Base-by-base conservation (phyloP, 2,797 vertebrate genomes). In the Tamandua tetradactyla region DNA sequence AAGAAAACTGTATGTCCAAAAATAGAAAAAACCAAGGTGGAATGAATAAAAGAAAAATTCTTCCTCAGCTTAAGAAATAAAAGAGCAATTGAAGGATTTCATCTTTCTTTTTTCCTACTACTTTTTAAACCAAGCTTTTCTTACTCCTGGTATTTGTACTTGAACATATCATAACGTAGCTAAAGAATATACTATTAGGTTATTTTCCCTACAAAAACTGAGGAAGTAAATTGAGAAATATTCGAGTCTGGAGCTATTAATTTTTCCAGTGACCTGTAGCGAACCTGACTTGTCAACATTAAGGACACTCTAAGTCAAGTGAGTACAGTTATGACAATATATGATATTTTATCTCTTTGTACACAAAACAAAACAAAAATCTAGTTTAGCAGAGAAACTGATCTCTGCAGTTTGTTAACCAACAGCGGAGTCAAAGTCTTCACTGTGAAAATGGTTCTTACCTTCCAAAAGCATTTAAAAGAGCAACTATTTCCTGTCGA, bases 391-490 rank as follows among this genome's bases (percentile, higher is more conserved):
- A 71, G 52, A 87, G 7, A 71, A 35, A 52, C 23, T 42, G n/a
- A 72, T 44, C 35, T 76, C 30, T 14, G 79, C 15, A 75, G 37
- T n/a, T 11, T 57, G 68, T 22, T 71, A 82, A 66, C 49, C 59
- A 78, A 42, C 2, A 59, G 23, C 40, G 25, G 37, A 85, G 42
- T 40, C 25, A 57, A 74, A 62, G 40, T 27, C 40, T 87, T 47
- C 18, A 55, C 42, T 37, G 23, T 42, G 0, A 52, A 47, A 75
- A 79, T 11, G 59, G 37, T 40, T 81, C 97, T 98, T 98, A 99
- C 99, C 99, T 99, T 97, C 98, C 98, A 75, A 99, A 99, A 76
- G 98, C 99, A 95, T 99, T 99, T 75, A 99, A 91, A 83, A 99
- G 98, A 95, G 99, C 99, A 92, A 99, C 99, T 62, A 99, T 99